A percentile compares a stretch with the other conserved stretches of the same genome.
Conservation (phyloP, 2,888 invertebrate genomes). For the Notodonta dromedarius region DNA sequence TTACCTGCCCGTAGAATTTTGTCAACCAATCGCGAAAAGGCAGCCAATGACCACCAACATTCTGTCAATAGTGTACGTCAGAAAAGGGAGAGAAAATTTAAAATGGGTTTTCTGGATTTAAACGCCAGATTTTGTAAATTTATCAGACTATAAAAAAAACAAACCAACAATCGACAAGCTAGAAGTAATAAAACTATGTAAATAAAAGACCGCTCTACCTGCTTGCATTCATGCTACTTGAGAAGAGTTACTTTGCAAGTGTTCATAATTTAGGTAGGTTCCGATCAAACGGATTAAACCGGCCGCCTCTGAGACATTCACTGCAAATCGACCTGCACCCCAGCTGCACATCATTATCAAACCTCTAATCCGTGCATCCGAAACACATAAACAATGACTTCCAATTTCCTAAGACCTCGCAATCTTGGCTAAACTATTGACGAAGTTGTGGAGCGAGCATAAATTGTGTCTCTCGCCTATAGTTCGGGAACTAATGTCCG, state of each 20-base stretch:
- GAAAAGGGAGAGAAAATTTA: too few relatives aligned
- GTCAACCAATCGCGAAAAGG: background rate
- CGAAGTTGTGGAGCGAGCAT: constrained; percentile 60
- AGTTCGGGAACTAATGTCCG: constrained; percentile 60
- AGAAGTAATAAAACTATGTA: too few relatives aligned
- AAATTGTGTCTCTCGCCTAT: constrained; percentile 61
- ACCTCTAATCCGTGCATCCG: constrained; percentile 39
- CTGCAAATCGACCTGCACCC: background rate
- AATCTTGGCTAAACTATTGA: constrained; percentile 54
- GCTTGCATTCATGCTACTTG: too few relatives aligned
- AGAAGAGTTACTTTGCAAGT: too few relatives aligned
- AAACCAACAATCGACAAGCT: too few relatives aligned
- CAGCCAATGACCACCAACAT: too few relatives aligned
- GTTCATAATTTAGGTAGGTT: too few relatives aligned
- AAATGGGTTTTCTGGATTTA: too few relatives aligned
- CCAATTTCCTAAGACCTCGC: constrained; percentile 56
- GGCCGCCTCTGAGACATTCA: background rate
- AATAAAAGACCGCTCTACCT: too few relatives aligned
- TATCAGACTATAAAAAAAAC: too few relatives aligned
- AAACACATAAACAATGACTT: constrained; percentile 63
- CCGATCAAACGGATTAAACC: background rate
- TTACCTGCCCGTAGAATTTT: background rate
- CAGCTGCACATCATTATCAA: constrained; percentile 44
- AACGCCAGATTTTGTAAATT: too few relatives aligned
- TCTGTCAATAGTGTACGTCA: too few relatives aligned